These are phyloP conservation scores for Cheilinus undulatus DNA, from an alignment of 2,113 vertebrate species.

Conservation along the genomic window DNA sequence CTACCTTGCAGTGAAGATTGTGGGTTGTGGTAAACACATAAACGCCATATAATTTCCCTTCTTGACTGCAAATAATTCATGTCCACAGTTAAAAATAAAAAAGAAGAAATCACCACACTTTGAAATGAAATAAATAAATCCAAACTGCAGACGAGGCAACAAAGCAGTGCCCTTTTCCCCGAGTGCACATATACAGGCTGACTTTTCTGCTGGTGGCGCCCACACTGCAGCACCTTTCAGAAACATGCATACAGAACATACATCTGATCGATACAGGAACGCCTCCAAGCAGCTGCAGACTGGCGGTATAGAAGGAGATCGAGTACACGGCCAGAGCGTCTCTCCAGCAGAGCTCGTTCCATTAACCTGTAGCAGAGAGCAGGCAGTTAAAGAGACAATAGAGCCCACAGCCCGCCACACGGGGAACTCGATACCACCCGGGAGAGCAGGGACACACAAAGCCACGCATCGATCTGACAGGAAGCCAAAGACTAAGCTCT, in stretches of 20 bases:
- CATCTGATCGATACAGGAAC: constrained; percentile 7
- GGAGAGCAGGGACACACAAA: constrained; percentile 48
- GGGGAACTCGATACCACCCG: constrained; percentile 49
- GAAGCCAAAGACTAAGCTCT: constrained; percentile 25
- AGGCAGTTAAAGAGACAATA: constrained; percentile 62
- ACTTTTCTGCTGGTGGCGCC: neutral
- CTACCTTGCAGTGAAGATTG: too few species aligned
- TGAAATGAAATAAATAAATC: too few species aligned
- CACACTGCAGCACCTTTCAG: neutral
- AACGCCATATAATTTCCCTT: too few species aligned
- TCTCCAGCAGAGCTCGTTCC: constrained; percentile 49
- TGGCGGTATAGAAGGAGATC: constrained; percentile 31
- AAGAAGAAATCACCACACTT: too few species aligned
- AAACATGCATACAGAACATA: constrained; percentile 8
- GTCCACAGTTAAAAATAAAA: too few species aligned
- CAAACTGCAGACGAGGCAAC: too few species aligned
- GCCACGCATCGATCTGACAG: constrained; percentile 48
- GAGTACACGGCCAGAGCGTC: constrained; percentile 15
- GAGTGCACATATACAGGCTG: neutral
- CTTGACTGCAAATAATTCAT: too few species aligned
- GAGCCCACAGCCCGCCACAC: constrained; percentile 29
- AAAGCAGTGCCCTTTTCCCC: too few species aligned
- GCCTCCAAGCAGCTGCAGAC: constrained; percentile 4
- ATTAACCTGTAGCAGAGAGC: constrained; percentile 60
- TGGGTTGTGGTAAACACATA: too few species aligned